These are phyloP conservation scores for Ibycter americanus DNA, from an alignment of 2,797 vertebrate species.

Conservation along the genomic window DNA sequence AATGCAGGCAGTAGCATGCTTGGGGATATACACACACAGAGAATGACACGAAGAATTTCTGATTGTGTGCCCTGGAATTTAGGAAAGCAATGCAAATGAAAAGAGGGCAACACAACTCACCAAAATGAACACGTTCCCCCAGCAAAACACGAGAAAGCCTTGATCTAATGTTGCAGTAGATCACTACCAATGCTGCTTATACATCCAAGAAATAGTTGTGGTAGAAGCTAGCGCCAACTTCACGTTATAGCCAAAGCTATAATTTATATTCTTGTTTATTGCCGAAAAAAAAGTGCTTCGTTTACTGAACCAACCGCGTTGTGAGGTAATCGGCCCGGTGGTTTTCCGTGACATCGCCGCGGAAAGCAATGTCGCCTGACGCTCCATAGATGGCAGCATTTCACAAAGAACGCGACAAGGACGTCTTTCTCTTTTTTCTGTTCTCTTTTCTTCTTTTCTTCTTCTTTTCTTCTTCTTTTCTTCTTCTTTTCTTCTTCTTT, in stretches of 20 bases:
- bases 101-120: background rate
- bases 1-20: background rate
- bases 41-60: background rate
- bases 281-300: background rate
- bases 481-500: too few relatives aligned
- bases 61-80: background rate
- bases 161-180: background rate
- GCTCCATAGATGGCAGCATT: slow-evolving; percentile 96
- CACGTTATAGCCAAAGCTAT: background rate
- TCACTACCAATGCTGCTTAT: background rate
- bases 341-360: background rate
- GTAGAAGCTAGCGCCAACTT: background rate
- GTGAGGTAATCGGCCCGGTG: background rate
- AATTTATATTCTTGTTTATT: slow-evolving; percentile 46
- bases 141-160: background rate
- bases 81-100: background rate
- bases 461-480: too few relatives aligned
- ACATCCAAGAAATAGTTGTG: background rate
- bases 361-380: background rate
- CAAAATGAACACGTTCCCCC: background rate
- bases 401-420: slow-evolving; percentile 82
- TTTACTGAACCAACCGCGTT: background rate
- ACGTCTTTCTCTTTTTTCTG: too few relatives aligned
- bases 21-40: background rate
- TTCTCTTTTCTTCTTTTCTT: fast-evolving